These are phyloP conservation scores for Chlorops oryzae DNA, from an alignment of 1,140 invertebrate species.

Conservation along the genomic window DNA sequence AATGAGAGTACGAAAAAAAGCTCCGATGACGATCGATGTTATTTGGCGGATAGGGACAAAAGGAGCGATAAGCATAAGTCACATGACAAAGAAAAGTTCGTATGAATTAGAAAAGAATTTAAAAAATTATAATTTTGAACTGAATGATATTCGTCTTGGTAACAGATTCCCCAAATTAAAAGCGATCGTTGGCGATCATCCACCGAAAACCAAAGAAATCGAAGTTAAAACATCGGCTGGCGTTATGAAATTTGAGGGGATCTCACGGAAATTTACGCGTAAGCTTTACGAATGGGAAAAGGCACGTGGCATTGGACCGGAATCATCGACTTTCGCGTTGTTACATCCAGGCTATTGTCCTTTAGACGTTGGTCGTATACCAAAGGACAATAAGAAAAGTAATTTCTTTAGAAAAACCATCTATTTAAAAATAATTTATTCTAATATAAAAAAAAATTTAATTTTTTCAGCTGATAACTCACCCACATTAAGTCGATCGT, in stretches of 20 bases:
- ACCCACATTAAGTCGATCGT: slow-evolving; percentile 55
- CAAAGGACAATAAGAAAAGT: slow-evolving; percentile 36
- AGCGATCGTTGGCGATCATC: slow-evolving; percentile 52
- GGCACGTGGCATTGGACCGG: slow-evolving; percentile 69
- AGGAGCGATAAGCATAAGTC: slow-evolving; percentile 25
- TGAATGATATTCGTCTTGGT: background rate
- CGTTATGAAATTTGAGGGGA: slow-evolving; percentile 76
- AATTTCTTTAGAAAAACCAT: background rate
- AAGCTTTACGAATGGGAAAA: slow-evolving; percentile 90
- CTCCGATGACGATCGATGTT: slow-evolving; percentile 40
- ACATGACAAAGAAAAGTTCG: slow-evolving; percentile 40
- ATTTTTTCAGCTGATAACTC: slow-evolving; percentile 29
- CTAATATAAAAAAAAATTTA: too few relatives aligned
- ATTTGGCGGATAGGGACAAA: slow-evolving; percentile 13
- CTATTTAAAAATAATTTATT: background rate
- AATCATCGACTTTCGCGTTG: slow-evolving; percentile 72
- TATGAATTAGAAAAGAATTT: background rate
- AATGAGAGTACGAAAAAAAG: slow-evolving; percentile 26
- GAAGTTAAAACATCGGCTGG: slow-evolving; percentile 73
- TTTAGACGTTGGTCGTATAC: slow-evolving; percentile 35
- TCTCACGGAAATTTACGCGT: slow-evolving; percentile 78
- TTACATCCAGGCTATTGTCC: slow-evolving; percentile 56
- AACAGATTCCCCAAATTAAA: slow-evolving; percentile 59
- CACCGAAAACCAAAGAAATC: slow-evolving; percentile 66
- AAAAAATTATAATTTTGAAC: background rate